Evolutionary conservation across 2,888 invertebrate species (phyloP), one percentile per base, ranked within the genome.

Genomic region (Sarcophaga rosellei): DNA sequence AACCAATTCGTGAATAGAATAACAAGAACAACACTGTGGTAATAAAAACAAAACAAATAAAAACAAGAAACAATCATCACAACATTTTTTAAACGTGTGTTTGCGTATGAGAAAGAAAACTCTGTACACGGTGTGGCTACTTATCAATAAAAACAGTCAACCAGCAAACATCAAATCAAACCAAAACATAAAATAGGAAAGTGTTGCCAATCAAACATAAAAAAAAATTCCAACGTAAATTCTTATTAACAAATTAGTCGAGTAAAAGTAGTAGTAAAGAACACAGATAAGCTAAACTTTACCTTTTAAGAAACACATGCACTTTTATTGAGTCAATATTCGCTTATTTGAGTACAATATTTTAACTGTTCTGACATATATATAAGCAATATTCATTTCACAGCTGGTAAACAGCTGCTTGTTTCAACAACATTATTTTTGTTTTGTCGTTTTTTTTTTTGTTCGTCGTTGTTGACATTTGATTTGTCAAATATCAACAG

Each of bases 141-240:
- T 76, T 69, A 84, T 85, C 78, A 87, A 47, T 68, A 73, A 35
- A 70, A 57, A 81, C 72, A 83, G 59, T 59, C 75, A 72, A 81
- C 59, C 81, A 77, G 45, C 76, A 81, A 35, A 57, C 70, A 75
- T 78, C 63, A 72, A 17, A 70, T 83, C 61, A 78, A 84, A 45
- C 47, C 70, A 76, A 69, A 63, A 20, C 20, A 57, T 23, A 12
- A n/a, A 10, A 61, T 0, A 75, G 35, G 8, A 63, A 8, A 70
- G 70, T 76, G 59, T 63, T 25, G 70, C 5, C 76, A 82, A 76
- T 2, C 23, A 2, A 23, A 23, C 23, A 23, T 23, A 23, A 3
- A 2, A 25, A 25, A 35, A 8, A 21, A 21, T 11, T 70, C 1
- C 62, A 53, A 53, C 21, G 65, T 53, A 23, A 63, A 45, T 17